A percentile compares a stretch with the other conserved stretches of the same genome.
These are phyloP conservation scores for Struthio camelus DNA, from an alignment of 2,113 vertebrate genomes.

Conservation along the genomic window DNA sequence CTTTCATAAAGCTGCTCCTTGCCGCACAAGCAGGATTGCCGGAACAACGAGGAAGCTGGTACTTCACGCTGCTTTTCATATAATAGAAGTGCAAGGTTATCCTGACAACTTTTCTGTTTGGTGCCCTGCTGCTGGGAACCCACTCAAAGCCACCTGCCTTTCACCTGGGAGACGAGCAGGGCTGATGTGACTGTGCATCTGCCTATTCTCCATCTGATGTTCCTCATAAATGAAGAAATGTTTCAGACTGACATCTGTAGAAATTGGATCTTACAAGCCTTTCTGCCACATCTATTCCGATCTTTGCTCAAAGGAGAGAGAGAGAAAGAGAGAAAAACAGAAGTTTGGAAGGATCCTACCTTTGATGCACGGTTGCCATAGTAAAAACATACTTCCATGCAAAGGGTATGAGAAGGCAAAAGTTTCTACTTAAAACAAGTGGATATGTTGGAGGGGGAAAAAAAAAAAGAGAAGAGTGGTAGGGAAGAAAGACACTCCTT, in stretches of 20 bases:
- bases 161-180: background rate
- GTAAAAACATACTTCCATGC: background rate
- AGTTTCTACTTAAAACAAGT: slow-evolving; percentile 34
- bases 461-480: background rate
- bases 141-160: background rate
- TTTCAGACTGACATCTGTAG: background rate
- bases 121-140: slow-evolving; percentile 8
- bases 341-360: slow-evolving; percentile 50
- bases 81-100: background rate
- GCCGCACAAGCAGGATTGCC: background rate
- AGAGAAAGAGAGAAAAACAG: slow-evolving; percentile 35
- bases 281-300: background rate
- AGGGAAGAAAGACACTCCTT: slow-evolving; percentile 17
- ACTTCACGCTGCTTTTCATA: background rate
- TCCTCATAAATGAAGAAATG: background rate
- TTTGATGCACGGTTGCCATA: slow-evolving; percentile 69
- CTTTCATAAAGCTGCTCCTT: slow-evolving; percentile 21
- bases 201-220: background rate
- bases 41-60: background rate
- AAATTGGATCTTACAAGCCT: background rate
- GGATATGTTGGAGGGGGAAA: slow-evolving; percentile 7
- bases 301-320: background rate
- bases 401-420: background rate
- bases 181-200: background rate
- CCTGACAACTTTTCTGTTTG: background rate